phyloP scores from a whole-genome alignment of 2,113 vertebrate species.

The Channa maculata region DNA sequence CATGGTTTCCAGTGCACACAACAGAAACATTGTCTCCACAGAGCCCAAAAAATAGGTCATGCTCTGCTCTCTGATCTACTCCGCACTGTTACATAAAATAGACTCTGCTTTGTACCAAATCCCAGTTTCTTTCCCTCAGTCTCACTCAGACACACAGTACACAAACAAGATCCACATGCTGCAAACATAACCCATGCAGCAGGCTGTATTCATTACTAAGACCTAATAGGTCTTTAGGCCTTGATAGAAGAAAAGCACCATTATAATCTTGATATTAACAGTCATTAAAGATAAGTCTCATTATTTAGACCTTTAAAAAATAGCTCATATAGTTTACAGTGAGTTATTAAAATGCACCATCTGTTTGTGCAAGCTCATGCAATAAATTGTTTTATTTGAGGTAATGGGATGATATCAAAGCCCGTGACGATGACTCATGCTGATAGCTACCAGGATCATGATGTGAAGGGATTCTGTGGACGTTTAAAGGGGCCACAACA shows the following conservation, averaged over 20 bases:
- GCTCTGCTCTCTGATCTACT: conserved; percentile 77
- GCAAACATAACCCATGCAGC: neutral
- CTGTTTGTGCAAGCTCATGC: conserved; percentile 27
- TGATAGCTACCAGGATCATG: neutral
- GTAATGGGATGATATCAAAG: conserved; percentile 55
- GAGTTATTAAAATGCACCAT: conserved; percentile 31
- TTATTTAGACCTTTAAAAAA: conserved; percentile 18
- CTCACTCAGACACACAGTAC: conserved; percentile 31
- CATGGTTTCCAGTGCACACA: conserved; percentile 71
- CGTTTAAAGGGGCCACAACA: conserved; percentile 18
- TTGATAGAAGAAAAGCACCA: neutral
- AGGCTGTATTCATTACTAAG: neutral
- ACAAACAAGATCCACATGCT: conserved; percentile 36
- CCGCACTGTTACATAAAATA: conserved; percentile 76
- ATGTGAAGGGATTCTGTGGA: conserved; percentile 4
- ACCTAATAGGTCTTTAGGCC: neutral
- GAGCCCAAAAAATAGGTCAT: conserved; percentile 80
- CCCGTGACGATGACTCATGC: conserved; percentile 28
- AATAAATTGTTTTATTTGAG: conserved; percentile 39
- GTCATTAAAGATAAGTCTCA: conserved; percentile 30
- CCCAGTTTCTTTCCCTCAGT: conserved; percentile 43
- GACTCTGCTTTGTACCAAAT: conserved; percentile 63
- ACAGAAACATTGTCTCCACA: conserved; percentile 73
- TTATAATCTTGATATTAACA: conserved; percentile 13
- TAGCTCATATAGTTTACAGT: neutral